Base-by-base conservation (phyloP, 2,797 vertebrate genomes). In the Pipistrellus nathusii region DNA sequence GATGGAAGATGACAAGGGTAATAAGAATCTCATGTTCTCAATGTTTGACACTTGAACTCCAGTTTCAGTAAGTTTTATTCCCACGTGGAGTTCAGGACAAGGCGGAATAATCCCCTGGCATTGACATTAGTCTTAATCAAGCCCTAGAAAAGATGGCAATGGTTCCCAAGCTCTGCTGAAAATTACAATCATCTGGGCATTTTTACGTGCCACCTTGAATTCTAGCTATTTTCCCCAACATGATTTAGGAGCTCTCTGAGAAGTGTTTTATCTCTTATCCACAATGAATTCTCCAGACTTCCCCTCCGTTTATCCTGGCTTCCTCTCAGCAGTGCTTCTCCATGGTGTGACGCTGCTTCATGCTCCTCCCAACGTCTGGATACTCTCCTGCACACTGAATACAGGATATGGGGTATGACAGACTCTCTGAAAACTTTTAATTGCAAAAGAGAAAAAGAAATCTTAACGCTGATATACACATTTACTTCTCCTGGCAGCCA, bases 391-490 rank as follows among this genome's bases (percentile, higher is more conserved):
- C 15, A n/a, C 41, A 44, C 12, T 15, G 51, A 85, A 27, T 12
- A 21, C 44, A 76, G 76, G 15, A 41, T 71, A 21, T 12, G 12
- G 30, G 12, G 23, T 64, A 53, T 53, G 32, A 68, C 17, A 69
- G 32, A 62, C 44, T 76, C 76, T 51, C 62, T 76, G 12, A 59
- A 76, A 83, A 91, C 2, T 35, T 62, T 78, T 59, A 44, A 82
- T 62, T 30, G 69, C 17, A 53, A n/a, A 69, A 64, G 75, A 75
- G 32, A 75, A 71, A 75, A 86, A 55, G 7, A 75, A 51, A 46
- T 35, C 38, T 73, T 66, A 57, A 41, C 7, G 7, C 4, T 10
- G n/a, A 48, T 4, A 51, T 9, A 2, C 27, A 15, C 27, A 64
- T 76, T 78, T 18, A 55, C 30, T 72, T 13, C 15, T 82, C 51